phyloP scores from a whole-genome alignment of 2,113 vertebrate genomes.

The Thalassoma bifasciatum region DNA sequence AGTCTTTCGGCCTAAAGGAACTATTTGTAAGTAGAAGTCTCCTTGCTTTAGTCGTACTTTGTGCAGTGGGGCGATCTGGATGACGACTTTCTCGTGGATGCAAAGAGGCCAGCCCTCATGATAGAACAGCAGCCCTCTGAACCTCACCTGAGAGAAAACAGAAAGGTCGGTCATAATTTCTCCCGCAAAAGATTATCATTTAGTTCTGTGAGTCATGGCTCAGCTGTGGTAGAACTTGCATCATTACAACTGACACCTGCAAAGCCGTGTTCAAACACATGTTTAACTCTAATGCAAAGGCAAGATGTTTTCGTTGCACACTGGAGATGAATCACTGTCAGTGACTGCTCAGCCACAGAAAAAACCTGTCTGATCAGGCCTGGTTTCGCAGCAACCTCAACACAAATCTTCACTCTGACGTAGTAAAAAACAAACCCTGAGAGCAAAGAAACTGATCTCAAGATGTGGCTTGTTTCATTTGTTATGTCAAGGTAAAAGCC shows the following conservation, averaged over 20 bases:
- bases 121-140: constrained; percentile 84
- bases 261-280: constrained; percentile 58
- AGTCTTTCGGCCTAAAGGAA: constrained; percentile 81
- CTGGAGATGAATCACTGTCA: constrained; percentile 53
- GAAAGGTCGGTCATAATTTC: constrained; percentile 33
- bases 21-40: constrained; percentile 88
- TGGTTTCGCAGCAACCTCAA: constrained; percentile 59
- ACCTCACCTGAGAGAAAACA: constrained; percentile 79
- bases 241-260: constrained; percentile 49
- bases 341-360: constrained; percentile 12
- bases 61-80: constrained; percentile 85
- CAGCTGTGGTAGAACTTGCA: constrained; percentile 18
- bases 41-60: constrained; percentile 85
- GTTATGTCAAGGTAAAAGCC: constrained; percentile 37
- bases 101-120: constrained; percentile 89
- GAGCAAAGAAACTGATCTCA: constrained; percentile 38
- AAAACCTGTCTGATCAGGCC: constrained; percentile 76
- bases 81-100: constrained; percentile 85
- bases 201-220: constrained; percentile 22
- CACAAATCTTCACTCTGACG: constrained; percentile 54
- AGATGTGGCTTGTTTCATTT: constrained; percentile 51
- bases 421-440: constrained; percentile 34
- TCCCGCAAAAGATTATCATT: constrained; percentile 20
- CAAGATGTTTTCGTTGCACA: constrained; percentile 35
- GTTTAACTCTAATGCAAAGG: constrained; percentile 52